Percentiles rank a stretch among this genome's conserved stretches.
These are phyloP conservation scores for Carassius carassius DNA, from an alignment of 2,113 vertebrate species.

Conservation along the genomic window DNA sequence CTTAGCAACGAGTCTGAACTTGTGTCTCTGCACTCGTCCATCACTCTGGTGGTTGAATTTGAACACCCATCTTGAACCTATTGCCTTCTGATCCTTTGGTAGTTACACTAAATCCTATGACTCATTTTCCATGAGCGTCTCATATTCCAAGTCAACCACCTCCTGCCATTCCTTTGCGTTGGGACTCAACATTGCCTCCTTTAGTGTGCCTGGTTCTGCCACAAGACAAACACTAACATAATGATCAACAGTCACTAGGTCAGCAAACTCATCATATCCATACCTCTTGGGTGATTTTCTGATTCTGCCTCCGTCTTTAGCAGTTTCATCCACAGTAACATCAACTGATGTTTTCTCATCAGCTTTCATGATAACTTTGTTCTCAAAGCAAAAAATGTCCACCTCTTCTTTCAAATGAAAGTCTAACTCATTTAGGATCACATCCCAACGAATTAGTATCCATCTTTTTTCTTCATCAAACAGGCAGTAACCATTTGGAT, in stretches of 20 bases:
- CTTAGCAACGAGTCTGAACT: constrained; percentile 55
- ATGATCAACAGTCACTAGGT: constrained; percentile 27
- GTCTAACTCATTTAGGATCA: background rate
- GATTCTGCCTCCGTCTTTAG: constrained; percentile 23
- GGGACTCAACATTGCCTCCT: constrained; percentile 33
- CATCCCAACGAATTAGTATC: constrained; percentile 31
- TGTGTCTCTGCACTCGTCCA: constrained; percentile 52
- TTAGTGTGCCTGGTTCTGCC: constrained; percentile 23
- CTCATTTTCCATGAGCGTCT: no score
- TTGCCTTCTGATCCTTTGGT: no score
- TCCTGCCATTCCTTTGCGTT: constrained; percentile 48
- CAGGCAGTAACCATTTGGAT: no score
- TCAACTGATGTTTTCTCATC: constrained; percentile 11
- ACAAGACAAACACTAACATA: constrained; percentile 6
- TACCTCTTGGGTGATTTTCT: constrained; percentile 27
- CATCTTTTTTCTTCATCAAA: no score
- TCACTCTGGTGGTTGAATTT: constrained; percentile 37
- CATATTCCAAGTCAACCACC: constrained; percentile 38
- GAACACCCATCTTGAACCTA: no score
- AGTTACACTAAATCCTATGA: no score
- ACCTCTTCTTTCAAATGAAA: background rate
- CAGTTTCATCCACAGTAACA: constrained; percentile 18
- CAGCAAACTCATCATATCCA: background rate
- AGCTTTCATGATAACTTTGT: background rate
- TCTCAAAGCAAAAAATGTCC: background rate